Conservation (phyloP, 1,140 invertebrate species). For the Eufriesea mexicana region DNA sequence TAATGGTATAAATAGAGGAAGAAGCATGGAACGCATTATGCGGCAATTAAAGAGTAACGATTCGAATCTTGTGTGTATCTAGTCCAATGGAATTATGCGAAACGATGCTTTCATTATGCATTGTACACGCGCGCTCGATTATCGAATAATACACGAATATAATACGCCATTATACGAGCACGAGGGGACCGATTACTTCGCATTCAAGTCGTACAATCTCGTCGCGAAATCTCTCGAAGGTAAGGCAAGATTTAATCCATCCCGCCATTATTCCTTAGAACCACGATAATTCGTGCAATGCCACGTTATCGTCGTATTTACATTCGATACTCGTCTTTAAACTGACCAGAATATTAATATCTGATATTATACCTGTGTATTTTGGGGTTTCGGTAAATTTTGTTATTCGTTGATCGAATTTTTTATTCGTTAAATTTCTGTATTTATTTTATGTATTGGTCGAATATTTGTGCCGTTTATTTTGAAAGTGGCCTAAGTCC, state of each 20-base stretch:
- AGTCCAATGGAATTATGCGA: conserved; percentile 18
- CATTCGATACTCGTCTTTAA: conserved; percentile 3
- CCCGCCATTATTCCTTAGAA: conserved; percentile 8
- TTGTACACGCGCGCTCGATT: conserved; percentile 27
- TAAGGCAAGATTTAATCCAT: conserved; percentile 16
- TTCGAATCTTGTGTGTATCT: conserved; percentile 7
- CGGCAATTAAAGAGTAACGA: conserved; percentile 25
- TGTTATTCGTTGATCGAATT: too few species aligned
- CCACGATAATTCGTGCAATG: background rate
- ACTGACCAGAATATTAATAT: background rate
- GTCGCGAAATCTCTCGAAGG: background rate
- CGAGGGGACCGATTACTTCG: conserved; percentile 15
- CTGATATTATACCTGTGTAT: too few species aligned
- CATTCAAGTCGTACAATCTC: conserved; percentile 9
- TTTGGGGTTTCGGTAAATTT: background rate
- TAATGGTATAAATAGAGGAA: background rate
- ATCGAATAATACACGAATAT: conserved; percentile 36
- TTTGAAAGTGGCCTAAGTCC: too few species aligned
- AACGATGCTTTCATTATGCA: conserved; percentile 27
- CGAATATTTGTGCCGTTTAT: too few species aligned
- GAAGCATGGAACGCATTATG: background rate
- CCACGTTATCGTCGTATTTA: background rate
- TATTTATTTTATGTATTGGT: too few species aligned
- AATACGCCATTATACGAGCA: conserved; percentile 31
- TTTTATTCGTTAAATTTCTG: too few species aligned